phyloP scores from a whole-genome alignment of 2,888 invertebrate genomes.

The Sesia bembeciformis region DNA sequence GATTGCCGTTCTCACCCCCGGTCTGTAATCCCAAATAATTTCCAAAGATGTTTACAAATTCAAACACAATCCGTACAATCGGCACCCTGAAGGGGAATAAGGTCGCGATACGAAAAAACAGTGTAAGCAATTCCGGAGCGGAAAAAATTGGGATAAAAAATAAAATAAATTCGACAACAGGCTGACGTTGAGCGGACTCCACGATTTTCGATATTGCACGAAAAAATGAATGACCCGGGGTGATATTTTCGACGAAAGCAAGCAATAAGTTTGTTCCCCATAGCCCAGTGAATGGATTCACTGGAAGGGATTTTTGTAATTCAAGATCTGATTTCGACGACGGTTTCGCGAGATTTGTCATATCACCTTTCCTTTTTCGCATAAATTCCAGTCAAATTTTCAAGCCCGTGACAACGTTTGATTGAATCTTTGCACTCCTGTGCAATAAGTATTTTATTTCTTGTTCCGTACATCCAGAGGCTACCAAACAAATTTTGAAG shows the following conservation, averaged over 20 bases:
- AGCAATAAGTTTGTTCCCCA: constrained; percentile 5
- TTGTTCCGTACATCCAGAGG: no score
- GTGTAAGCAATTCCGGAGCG: constrained; percentile 3
- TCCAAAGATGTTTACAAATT: constrained; percentile 4
- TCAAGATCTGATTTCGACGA: background rate
- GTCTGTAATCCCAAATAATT: constrained; percentile 1
- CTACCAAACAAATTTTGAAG: no score
- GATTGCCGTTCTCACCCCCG: background rate
- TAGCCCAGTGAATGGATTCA: constrained; percentile 5
- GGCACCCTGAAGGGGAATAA: constrained; percentile 1
- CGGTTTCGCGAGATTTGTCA: background rate
- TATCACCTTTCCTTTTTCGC: background rate
- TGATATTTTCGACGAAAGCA: constrained; percentile 5
- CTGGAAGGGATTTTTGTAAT: background rate
- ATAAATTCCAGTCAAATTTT: background rate
- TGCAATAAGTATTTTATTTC: no score
- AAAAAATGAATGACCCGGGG: constrained; percentile 10
- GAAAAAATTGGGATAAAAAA: constrained; percentile 4
- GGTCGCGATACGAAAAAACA: constrained; percentile 2
- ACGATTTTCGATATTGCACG: constrained; percentile 10
- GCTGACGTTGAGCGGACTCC: constrained; percentile 6
- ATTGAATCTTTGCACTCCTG: background rate
- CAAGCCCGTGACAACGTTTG: background rate
- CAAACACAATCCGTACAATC: constrained; percentile 3
- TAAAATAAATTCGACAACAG: constrained; percentile 8